These are phyloP conservation scores for Camelus bactrianus DNA, from an alignment of 2,113 vertebrate genomes.

Conservation along the genomic window DNA sequence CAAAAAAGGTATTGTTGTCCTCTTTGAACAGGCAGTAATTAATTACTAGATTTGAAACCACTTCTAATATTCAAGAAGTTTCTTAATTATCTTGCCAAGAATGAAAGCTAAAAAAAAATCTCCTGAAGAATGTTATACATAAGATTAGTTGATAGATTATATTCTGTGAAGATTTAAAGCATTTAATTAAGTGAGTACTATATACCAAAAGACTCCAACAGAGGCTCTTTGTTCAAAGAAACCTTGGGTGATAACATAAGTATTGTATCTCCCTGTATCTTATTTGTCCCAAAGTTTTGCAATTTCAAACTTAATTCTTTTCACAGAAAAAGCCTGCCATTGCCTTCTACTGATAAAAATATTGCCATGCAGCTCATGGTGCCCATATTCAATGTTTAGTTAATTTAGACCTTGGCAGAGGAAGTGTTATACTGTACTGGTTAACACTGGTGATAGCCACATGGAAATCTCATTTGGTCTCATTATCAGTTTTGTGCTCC, in stretches of 20 bases:
- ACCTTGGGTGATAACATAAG: not conserved
- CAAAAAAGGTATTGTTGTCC: not conserved
- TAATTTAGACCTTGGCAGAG: not conserved
- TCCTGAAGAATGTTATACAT: not conserved
- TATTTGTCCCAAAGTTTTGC: not conserved
- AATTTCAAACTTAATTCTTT: not conserved
- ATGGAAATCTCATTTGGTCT: not conserved
- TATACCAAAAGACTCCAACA: not conserved
- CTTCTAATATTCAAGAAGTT: not conserved
- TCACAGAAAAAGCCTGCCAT: not conserved
- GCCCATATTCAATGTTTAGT: not conserved
- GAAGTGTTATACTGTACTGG: not conserved
- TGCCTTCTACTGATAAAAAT: not conserved
- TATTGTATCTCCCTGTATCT: not conserved
- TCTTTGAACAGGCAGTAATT: not conserved
- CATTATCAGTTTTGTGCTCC: not conserved
- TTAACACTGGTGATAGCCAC: not conserved
- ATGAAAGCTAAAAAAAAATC: conserved; percentile 25
- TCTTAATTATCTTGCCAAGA: conserved; percentile 30
- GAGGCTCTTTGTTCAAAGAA: not conserved
- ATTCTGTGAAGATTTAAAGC: conserved; percentile 40
- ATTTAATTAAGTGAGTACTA: not conserved
- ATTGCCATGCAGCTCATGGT: not conserved
- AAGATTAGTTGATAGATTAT: not conserved
- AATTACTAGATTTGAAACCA: conserved; percentile 40